Conservation (phyloP, 1,140 invertebrate species). For the Ceratina calcarata region DNA sequence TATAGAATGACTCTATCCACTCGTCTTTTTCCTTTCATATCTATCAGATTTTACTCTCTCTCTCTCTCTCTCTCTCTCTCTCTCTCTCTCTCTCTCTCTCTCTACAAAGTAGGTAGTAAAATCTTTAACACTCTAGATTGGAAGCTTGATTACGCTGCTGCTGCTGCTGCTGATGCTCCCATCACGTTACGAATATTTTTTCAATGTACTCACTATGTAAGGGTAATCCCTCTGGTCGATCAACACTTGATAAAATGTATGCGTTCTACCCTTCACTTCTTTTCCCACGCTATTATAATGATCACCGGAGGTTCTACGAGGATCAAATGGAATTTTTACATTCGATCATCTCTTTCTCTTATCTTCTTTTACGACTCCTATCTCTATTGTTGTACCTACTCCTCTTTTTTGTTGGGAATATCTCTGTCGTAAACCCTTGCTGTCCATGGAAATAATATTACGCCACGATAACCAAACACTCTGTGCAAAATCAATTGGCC, state of each 20-base stretch:
- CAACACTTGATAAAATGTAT: slow-evolving; percentile 98
- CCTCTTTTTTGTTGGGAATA: slow-evolving; percentile 82
- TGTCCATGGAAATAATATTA: slow-evolving; percentile 97
- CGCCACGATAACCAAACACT: slow-evolving; percentile 97
- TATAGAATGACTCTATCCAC: too few relatives aligned
- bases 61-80: too few relatives aligned
- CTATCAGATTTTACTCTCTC: too few relatives aligned
- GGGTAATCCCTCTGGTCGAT: slow-evolving; percentile 98
- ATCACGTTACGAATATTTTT: too few relatives aligned
- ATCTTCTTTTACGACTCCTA: slow-evolving; percentile 30
- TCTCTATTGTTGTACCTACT: slow-evolving; percentile 65
- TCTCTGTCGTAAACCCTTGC: slow-evolving; percentile 97
- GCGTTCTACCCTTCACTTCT: slow-evolving; percentile 94
- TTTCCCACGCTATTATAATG: slow-evolving; percentile 85
- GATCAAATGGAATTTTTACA: too few relatives aligned
- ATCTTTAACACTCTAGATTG: too few relatives aligned
- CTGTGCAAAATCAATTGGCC: slow-evolving; percentile 97
- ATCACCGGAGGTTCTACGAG: slow-evolving; percentile 72
- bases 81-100: too few relatives aligned
- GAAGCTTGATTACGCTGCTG: too few relatives aligned
- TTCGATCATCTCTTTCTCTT: too few relatives aligned
- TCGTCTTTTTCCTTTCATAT: too few relatives aligned
- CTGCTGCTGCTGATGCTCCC: too few relatives aligned
- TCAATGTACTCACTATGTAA: slow-evolving; percentile 89
- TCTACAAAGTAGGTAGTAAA: too few relatives aligned